Conservation (phyloP, 2,797 vertebrate species). For the Thunnus albacares region DNA sequence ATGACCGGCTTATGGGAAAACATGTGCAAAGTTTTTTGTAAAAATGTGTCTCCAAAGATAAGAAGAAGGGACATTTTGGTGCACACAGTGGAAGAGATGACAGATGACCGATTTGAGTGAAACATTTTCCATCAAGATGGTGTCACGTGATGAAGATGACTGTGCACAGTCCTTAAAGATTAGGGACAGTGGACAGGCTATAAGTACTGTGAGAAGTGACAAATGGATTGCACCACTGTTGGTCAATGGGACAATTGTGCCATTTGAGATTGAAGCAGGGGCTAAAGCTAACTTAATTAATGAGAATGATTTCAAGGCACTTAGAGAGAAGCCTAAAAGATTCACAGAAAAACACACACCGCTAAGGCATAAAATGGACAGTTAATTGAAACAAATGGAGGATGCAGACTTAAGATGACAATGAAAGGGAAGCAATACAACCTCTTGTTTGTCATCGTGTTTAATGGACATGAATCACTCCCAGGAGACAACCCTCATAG, state of each 20-base stretch:
- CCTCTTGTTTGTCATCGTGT: conserved; percentile 12
- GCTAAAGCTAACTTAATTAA: conserved; percentile 20
- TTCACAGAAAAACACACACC: conserved; percentile 2
- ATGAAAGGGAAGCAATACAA: conserved; percentile 16
- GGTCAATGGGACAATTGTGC: conserved; percentile 12
- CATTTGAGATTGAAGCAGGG: conserved; percentile 10
- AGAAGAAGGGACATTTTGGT: no score
- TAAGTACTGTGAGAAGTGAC: background rate
- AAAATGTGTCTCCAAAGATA: no score
- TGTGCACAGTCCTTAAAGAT: no score
- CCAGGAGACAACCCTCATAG: background rate
- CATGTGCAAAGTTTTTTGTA: no score
- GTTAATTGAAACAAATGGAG: conserved; percentile 1
- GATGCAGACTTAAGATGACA: conserved; percentile 8
- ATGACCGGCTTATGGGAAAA: no score
- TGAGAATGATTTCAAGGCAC: background rate
- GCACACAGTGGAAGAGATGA: no score
- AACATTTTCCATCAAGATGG: no score
- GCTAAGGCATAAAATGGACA: conserved; percentile 6
- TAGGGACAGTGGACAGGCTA: background rate
- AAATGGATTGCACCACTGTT: conserved; percentile 22
- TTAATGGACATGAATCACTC: conserved; percentile 14
- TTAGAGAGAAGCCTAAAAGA: background rate
- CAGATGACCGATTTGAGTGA: no score
- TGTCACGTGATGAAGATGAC: no score